Conservation (phyloP, 2,797 vertebrate species). For the Avahi laniger region DNA sequence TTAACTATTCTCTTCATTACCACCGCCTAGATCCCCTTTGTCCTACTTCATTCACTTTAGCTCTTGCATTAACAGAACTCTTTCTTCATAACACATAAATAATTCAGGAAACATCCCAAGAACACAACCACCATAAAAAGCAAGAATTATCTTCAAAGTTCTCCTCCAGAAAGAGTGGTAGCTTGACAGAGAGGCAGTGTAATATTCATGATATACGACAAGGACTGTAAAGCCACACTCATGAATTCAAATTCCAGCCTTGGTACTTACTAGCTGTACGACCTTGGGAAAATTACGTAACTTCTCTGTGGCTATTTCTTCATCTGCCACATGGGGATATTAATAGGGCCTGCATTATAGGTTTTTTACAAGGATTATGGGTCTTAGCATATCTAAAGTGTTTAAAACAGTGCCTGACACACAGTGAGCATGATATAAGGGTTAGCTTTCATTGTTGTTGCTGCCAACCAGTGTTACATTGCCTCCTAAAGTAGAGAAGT, state of each 20-base stretch:
- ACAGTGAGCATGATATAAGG: neutral
- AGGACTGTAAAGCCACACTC: neutral
- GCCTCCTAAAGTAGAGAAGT: neutral
- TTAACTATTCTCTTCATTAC: neutral
- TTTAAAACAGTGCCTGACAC: neutral
- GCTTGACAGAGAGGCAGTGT: neutral
- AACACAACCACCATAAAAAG: neutral
- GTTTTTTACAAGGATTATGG: neutral
- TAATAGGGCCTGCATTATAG: neutral
- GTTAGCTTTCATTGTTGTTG: neutral
- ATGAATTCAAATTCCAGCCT: neutral
- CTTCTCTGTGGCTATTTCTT: neutral
- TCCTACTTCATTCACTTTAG: neutral
- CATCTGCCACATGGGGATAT: neutral
- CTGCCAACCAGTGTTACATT: neutral
- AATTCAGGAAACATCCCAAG: slow-evolving; percentile 15
- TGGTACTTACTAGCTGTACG: neutral
- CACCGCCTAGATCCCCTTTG: neutral
- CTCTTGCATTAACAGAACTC: neutral
- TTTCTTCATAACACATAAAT: neutral
- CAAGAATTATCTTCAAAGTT: slow-evolving; percentile 8
- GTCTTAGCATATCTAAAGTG: neutral
- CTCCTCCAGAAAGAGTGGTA: neutral
- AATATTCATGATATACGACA: neutral
- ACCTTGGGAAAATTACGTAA: neutral